Conservation (phyloP, 2,113 vertebrate genomes). For the Scomber japonicus region DNA sequence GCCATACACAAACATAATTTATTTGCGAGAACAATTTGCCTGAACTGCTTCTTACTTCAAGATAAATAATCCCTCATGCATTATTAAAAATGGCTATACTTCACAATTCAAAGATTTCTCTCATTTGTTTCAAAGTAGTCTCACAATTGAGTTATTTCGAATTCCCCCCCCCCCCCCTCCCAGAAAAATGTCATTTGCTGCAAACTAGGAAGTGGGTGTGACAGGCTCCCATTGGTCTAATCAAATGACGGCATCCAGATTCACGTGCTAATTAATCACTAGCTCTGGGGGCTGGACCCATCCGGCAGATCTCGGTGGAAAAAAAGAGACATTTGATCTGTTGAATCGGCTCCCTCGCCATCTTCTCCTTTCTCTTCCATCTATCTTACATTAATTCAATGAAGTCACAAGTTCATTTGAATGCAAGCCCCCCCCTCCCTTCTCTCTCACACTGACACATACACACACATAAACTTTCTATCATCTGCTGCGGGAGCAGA, state of each 20-base stretch:
- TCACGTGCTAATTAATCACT: constrained; percentile 82
- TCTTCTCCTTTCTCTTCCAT: constrained; percentile 60
- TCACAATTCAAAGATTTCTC: background rate
- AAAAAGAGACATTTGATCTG: constrained; percentile 75
- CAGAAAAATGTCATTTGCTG: constrained; percentile 56
- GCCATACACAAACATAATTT: constrained; percentile 74
- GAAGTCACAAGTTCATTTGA: constrained; percentile 65
- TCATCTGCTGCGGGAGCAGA: constrained; percentile 7
- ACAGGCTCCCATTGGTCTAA: constrained; percentile 72
- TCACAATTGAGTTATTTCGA: constrained; percentile 12
- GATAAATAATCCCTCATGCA: constrained; percentile 77
- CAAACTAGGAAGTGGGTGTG: constrained; percentile 65
- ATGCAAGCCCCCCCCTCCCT: background rate
- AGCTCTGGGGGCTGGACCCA: constrained; percentile 69
- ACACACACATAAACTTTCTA: constrained; percentile 6
- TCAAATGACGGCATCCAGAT: constrained; percentile 80
- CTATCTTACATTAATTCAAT: constrained; percentile 73
- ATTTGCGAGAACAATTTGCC: constrained; percentile 77
- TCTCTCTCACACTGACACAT: background rate
- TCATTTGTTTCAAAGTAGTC: constrained; percentile 9
- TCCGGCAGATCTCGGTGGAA: constrained; percentile 48
- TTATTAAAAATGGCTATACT: constrained; percentile 61
- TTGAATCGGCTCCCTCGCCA: constrained; percentile 70
- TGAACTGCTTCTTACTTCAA: constrained; percentile 70
- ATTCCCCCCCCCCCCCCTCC: background rate